A percentile compares a stretch with the other conserved stretches of the same genome.
phyloP scores from a whole-genome alignment of 2,888 invertebrate genomes.

The Alviniconcha strummeri region DNA sequence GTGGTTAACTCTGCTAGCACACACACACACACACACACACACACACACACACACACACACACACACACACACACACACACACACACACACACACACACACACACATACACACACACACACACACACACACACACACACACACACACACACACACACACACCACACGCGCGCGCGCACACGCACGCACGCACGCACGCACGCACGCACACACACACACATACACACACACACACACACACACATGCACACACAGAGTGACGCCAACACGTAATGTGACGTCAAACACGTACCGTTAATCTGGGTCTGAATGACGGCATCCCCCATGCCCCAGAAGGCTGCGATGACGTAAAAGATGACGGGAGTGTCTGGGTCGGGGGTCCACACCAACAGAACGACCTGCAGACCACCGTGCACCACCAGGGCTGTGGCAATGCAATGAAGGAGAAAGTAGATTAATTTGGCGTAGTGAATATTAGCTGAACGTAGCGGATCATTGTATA shows the following conservation, averaged over 20 bases:
- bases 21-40: too few species aligned
- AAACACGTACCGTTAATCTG: conserved; percentile 87
- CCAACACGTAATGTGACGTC: too few species aligned
- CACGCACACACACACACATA: neutral
- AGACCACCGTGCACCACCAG: conserved; percentile 56
- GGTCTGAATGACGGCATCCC: conserved; percentile 98
- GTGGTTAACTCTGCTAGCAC: too few species aligned
- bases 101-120: neutral
- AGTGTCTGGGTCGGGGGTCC: conserved; percentile 75
- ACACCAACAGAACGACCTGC: conserved; percentile 54
- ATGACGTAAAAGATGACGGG: conserved; percentile 90
- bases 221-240: too few species aligned
- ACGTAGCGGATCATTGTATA: too few species aligned
- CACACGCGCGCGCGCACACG: neutral
- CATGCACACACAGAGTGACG: too few species aligned
- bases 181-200: neutral
- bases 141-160: neutral
- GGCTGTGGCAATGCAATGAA: conserved; percentile 40
- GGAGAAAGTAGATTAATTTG: neutral
- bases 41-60: too few species aligned
- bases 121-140: too few species aligned
- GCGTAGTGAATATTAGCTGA: neutral
- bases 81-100: neutral
- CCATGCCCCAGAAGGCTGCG: conserved; percentile 94
- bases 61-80: too few species aligned